Evolutionary conservation across 92 coral and sea anemone species (phyloP), one percentile per base, ranked within the genome.

Genomic region (Siderastrea siderea): DNA sequence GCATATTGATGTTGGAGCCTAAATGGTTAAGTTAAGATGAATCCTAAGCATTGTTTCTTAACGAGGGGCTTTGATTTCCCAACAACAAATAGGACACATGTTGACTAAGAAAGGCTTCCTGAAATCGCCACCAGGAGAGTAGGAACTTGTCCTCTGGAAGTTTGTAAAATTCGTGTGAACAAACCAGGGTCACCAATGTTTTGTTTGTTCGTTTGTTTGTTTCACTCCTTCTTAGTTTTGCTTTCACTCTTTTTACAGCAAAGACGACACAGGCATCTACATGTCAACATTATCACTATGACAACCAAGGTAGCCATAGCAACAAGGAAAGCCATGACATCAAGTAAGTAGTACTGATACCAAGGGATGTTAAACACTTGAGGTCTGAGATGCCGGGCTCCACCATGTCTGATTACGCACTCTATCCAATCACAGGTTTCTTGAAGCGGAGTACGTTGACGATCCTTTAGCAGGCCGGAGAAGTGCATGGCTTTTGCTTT

Each of bases 351-450:
- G 79, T 78, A 79, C n/a, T n/a, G n/a, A n/a, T n/a, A n/a, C n/a
- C n/a, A n/a, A n/a, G n/a, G n/a, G n/a, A n/a, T n/a, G n/a, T 79
- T 71, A 75, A 87, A 87, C 66, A 79, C 86, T 57, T 79, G 77
- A 26, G 90, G 62, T 17, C 80, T 74, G 72, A 87, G 85, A 53
- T 87, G 90, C 51, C 58, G 62, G 43, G 86, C 90, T 66, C 90
- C 86, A 44, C 80, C 80, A 62, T 87, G 90, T 79, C 86, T 87
- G 67, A 79, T 44, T 48, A 87, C 90, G 59, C 79, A 79, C 45
- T 87, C 90, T 53, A 87, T 60, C 90, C 90, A 87, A 77, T 87
- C 90, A 71, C 85, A 58, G 73, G 90, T 58, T 57, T 87, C 90
- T 53, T 77, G 84, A 46, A 77, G 60, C 9, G 90, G 78, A 1